Conservation (phyloP, 2,113 vertebrate species). For the Tetrao urogallus region DNA sequence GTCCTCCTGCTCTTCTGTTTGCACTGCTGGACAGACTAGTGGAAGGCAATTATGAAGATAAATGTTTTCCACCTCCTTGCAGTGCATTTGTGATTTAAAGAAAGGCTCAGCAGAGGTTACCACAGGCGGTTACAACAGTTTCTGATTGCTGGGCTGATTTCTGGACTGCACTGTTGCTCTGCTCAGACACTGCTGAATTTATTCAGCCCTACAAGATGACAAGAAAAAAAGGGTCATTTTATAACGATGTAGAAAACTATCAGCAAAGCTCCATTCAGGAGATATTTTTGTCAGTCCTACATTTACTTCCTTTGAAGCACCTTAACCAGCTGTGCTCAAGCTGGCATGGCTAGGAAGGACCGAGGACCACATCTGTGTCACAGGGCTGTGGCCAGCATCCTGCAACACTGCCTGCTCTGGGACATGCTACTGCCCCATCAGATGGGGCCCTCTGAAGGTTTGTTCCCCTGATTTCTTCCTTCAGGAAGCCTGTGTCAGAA, state of each 20-base stretch:
- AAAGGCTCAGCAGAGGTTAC: neutral
- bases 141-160: too few species aligned
- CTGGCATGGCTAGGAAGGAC: neutral
- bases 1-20: neutral
- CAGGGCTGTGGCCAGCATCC: neutral
- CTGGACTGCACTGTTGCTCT: too few species aligned
- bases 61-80: neutral
- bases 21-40: neutral
- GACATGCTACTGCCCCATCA: rapidly evolving
- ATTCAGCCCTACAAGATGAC: neutral
- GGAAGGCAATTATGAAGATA: neutral
- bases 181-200: neutral
- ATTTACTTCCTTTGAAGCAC: neutral
- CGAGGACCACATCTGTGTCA: neutral
- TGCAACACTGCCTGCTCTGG: neutral
- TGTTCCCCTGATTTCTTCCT: neutral
- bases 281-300: neutral
- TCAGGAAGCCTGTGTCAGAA: neutral
- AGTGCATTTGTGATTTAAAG: neutral
- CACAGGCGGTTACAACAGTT: neutral
- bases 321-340: neutral
- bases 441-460: neutral
- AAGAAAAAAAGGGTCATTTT: neutral
- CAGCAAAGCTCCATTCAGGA: neutral
- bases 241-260: neutral